Evolutionary conservation across 2,113 vertebrate species (phyloP), one percentile per base, ranked within the genome.

Genomic region (Diphyllodes magnificus): DNA sequence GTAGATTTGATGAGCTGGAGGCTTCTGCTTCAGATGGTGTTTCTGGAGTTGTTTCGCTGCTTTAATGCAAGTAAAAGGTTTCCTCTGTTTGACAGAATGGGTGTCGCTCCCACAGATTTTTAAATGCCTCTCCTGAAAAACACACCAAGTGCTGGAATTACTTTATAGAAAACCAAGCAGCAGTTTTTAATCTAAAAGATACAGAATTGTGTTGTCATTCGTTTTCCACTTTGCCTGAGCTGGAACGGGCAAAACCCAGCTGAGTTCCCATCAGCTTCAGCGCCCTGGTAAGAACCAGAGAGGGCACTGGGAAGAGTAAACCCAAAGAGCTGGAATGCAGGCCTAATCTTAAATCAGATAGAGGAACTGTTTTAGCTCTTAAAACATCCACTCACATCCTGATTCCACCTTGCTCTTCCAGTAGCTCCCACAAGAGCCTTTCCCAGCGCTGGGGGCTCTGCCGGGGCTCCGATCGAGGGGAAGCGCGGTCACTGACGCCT

Each of bases 391-490:
- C 33, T 22, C 31, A 11, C 30, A 44, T 18, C 30, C 49, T 14
- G 22, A 54, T 16, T 21, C 53, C 7, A 1, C 23, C 19, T 28
- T 13, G 1, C 53, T 69, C 23, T 45, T 44, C 51, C 83, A 2
- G 1, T 28, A 35, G 51, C 22, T 28, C 13, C 53, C 30, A 28
- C 0, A 5, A 15, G 61, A 79, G 23, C 7, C 3, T 15, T 40
- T 50, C 0, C 1, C 16, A 4, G 35, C n/a, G 49, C 69, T 44
- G 22, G 11, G 69, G 15, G 33, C 49, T 51, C 53, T n/a, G 73
- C 11, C 3, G 0, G 11, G 0, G 1, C 45, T 64, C 13, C 0
- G 1, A 3, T 14, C 9, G 18, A 12, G 2, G 16, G 24, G 33
- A 31, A 8, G 12, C 2, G 1, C 1, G 0, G 6, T 5, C 21